phyloP scores from a whole-genome alignment of 2,888 invertebrate genomes.

The Empis stercorea region DNA sequence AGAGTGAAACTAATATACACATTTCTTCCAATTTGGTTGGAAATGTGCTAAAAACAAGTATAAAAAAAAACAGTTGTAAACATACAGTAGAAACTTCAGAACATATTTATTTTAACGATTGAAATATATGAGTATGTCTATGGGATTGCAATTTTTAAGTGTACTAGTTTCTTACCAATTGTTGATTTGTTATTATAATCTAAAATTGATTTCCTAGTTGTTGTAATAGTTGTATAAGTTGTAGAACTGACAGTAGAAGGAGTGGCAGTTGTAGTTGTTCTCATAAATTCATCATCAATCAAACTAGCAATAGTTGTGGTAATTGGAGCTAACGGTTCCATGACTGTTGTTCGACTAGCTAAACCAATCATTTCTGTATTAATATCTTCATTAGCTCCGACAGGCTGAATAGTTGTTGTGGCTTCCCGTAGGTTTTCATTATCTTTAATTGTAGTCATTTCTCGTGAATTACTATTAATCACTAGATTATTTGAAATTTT shows the following conservation, averaged over 20 bases:
- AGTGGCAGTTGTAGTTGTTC: constrained; percentile 10
- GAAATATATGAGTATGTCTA: no score
- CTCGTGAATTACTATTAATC: background rate
- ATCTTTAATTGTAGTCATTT: background rate
- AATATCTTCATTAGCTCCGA: constrained; percentile 26
- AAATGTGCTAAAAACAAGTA: no score
- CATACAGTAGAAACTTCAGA: no score
- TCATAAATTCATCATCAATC: constrained; percentile 12
- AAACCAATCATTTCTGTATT: constrained; percentile 30
- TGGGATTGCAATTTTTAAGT: background rate
- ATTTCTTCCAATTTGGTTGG: no score
- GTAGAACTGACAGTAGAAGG: constrained; percentile 17
- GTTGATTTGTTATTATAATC: background rate
- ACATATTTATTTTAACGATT: no score
- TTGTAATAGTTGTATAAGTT: constrained; percentile 1
- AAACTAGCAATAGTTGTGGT: constrained; percentile 24
- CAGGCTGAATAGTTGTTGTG: constrained; percentile 25
- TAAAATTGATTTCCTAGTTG: constrained; percentile 3
- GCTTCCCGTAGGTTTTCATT: constrained; percentile 6
- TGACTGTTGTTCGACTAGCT: constrained; percentile 36
- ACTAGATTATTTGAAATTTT: background rate
- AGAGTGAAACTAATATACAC: no score
- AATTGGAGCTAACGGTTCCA: constrained; percentile 37
- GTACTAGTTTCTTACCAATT: no score
- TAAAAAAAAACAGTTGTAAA: no score